Base-by-base conservation (phyloP, 2,888 invertebrate genomes). In the Ornithoptera alexandrae region DNA sequence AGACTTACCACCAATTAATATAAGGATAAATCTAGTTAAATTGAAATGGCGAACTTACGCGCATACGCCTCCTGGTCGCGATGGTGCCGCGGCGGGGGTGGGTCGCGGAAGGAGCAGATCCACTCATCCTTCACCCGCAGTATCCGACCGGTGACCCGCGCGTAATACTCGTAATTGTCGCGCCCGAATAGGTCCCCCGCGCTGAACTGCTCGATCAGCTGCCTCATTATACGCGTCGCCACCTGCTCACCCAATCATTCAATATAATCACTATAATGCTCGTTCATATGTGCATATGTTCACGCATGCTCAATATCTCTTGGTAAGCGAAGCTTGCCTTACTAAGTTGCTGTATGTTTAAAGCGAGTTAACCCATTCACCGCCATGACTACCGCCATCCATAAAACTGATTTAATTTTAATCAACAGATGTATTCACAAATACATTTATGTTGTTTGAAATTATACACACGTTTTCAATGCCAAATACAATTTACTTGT, bases 191-290 rank as follows among this genome's bases (percentile, higher is more conserved):
- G 94, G 88, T 98, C 97, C 73, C 97, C 97, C 53, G 97, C 97
- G 71, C 98, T 98, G 93, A 98, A 99, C 91, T 98, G 98, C 88
- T 98, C 98, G 80, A 99, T 99, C 87, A 99, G 95, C 86, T 98
- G 97, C 83, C 98, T 97, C 96, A 99, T 98, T 75, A 99, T 97
- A 80, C 97, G 95, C 53, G 98, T 98, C 75, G 99, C 98, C 84
- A 97, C 96, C 97, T 98, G 85, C 95, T 17, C 58, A 18, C 17
- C 39, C 65, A 58, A 42, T 57, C 10, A 36, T 42, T 53, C 30
- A 20, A 3, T 10, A n/a, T 53, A 57, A 7, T 36, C 20, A 56
- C 36, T 58, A 18, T 57, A 42, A 57, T 18, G 58, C 7, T 53
- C 53, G 22, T 24, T 12, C 6, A 22, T 7, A 30, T 20, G 46